Evolutionary conservation across 1,140 invertebrate species (phyloP).

Genomic region (Euwallacea similis): DNA sequence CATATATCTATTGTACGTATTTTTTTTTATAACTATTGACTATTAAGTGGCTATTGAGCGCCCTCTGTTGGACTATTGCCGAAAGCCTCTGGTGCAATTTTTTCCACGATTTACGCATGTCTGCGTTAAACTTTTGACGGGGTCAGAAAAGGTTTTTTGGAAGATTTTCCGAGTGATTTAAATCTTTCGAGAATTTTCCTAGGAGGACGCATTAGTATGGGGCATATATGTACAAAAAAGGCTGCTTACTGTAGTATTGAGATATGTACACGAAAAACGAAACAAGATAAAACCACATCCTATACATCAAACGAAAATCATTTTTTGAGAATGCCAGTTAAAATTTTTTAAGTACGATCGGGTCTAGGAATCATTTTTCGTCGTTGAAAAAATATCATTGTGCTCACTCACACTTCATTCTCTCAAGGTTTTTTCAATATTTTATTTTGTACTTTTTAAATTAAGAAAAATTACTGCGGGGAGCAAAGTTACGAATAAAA

Average conservation of each 20-base stretch:
- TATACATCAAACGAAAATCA: conserved; percentile 27
- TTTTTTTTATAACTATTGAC: conserved; percentile 49
- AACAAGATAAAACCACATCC: conserved; percentile 44
- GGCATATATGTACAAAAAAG: conserved; percentile 42
- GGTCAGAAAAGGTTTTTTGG: not conserved
- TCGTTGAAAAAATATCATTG: conserved; percentile 36
- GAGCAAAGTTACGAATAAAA: not conserved
- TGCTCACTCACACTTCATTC: conserved; percentile 31
- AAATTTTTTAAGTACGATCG: conserved; percentile 32
- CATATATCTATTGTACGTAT: conserved; percentile 46
- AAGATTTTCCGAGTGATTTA: not conserved
- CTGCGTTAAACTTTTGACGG: not conserved
- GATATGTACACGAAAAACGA: conserved; percentile 26
- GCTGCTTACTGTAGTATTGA: conserved; percentile 39
- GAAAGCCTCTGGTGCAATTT: not conserved
- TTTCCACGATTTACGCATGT: not conserved
- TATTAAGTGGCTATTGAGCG: conserved; percentile 47
- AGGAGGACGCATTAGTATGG: conserved; percentile 17
- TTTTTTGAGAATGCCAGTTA: conserved; percentile 22
- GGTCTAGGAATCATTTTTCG: conserved; percentile 5
- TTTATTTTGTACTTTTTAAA: conserved; percentile 40
- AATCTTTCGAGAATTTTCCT: no score
- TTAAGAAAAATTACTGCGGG: conserved; percentile 17
- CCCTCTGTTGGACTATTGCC: not conserved
- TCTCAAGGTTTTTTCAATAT: conserved; percentile 4